Evolutionary conservation across 2,113 vertebrate genomes (phyloP).

Genomic region (Rhinolophus sinicus): DNA sequence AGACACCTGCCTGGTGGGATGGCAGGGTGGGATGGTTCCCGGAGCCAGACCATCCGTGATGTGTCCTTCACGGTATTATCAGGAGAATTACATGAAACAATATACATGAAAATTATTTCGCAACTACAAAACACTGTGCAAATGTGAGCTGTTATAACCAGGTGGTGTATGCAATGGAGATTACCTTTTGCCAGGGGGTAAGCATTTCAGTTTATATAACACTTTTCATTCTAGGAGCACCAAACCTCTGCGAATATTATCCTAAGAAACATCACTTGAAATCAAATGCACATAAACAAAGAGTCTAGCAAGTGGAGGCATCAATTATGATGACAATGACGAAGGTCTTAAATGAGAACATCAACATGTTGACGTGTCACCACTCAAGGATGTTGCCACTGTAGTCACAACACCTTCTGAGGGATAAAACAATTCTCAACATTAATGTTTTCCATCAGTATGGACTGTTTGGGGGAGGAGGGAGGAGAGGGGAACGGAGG

Average conservation of each 20-base stretch:
- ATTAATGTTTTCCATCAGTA: neutral
- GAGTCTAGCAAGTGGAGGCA: constrained; percentile 8
- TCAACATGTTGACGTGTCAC: constrained; percentile 57
- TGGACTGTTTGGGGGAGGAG: neutral
- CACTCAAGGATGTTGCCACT: constrained; percentile 28
- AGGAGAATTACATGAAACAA: neutral
- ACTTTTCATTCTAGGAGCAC: constrained; percentile 61
- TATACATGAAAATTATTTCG: neutral
- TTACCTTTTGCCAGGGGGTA: constrained; percentile 63
- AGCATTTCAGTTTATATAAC: constrained; percentile 71
- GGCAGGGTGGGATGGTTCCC: neutral
- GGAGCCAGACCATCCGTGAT: neutral
- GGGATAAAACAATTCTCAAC: constrained; percentile 28
- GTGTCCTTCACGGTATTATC: neutral
- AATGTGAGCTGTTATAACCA: constrained; percentile 15
- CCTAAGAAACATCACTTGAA: constrained; percentile 66
- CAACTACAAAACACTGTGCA: neutral
- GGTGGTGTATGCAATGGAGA: constrained; percentile 57
- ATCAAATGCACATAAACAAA: constrained; percentile 57
- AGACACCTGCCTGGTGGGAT: neutral
- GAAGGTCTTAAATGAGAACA: constrained; percentile 54
- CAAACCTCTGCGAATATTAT: constrained; percentile 42
- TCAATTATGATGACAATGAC: constrained; percentile 10
- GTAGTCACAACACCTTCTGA: constrained; percentile 49
- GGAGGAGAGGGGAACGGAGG: neutral